Percentiles rank a stretch among this genome's conserved stretches.
Conservation (phyloP, 2,888 invertebrate species). For the Pogonocherus hispidulus region DNA sequence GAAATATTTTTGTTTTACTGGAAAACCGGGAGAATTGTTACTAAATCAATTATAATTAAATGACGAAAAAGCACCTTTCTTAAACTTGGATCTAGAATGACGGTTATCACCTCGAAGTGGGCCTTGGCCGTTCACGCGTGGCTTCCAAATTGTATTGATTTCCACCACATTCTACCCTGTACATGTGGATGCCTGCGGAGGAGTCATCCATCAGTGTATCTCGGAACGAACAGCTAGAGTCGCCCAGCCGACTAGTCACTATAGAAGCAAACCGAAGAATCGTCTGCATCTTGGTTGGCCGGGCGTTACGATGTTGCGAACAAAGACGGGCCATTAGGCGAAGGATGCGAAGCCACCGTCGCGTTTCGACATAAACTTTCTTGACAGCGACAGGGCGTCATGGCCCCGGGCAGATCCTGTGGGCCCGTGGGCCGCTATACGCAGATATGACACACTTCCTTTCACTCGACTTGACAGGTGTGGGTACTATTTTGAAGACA, state of each 20-base stretch:
- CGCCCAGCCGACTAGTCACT: conserved; percentile 8
- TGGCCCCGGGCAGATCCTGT: conserved; percentile 32
- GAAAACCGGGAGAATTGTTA: too few species aligned
- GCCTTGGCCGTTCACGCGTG: conserved; percentile 35
- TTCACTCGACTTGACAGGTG: too few species aligned
- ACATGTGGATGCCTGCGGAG: conserved; percentile 31
- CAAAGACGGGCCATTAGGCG: conserved; percentile 35
- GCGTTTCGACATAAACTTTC: conserved; percentile 31
- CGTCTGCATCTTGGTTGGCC: not conserved
- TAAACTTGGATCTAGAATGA: conserved; percentile 19
- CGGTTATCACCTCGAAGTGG: conserved; percentile 33
- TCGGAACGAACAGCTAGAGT: conserved; percentile 24
- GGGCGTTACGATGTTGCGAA: not conserved
- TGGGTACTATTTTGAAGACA: too few species aligned
- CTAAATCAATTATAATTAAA: too few species aligned
- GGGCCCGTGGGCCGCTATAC: conserved; percentile 29
- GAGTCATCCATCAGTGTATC: conserved; percentile 36
- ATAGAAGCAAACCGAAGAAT: not conserved
- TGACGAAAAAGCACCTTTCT: too few species aligned
- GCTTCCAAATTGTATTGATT: conserved; percentile 36
- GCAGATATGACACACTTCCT: too few species aligned
- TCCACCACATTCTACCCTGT: not conserved
- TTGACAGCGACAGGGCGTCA: conserved; percentile 32
- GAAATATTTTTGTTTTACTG: too few species aligned
- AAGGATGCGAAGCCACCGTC: conserved; percentile 25